Base-by-base conservation (phyloP, 2,888 invertebrate species). In the Ditula angustiorana region DNA sequence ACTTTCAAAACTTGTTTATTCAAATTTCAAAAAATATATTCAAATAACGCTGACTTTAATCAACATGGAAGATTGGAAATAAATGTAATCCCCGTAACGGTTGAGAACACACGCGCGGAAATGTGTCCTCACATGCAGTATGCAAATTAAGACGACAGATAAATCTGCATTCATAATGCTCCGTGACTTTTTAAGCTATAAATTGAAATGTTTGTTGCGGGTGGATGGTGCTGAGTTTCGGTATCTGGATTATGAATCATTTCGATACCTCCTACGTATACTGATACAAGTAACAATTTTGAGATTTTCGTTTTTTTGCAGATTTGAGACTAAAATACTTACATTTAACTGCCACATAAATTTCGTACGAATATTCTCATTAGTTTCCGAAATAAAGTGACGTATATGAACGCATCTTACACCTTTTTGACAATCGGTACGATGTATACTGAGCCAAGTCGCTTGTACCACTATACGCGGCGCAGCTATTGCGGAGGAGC, bases 11-110 rank as follows among this genome's bases (percentile, higher is more conserved):
- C 4, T 19, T 3, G n/a, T 23, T 28, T 50, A 62, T 49, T 30
- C 24, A 50, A 56, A 56, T 49, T 49, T 24, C 24, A 53, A 55
- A 37, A 55, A 35, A 26, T 35, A 7, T 52, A 44, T 28, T 16
- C 26, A 52, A 44, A 64, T 53, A 64, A 46, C 41, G 46, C 28
- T 52, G 53, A 64, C 53, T 64, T 59, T 60, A 67, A 68, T 67
- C 69, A 57, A 74, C 56, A 61, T 73, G 67, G 74, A 79, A 79
- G 79, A 89, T 88, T 90, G 88, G 83, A 88, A 84, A 86, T 84
- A 83, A 88, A 87, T 88, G 83, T 88, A 90, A 90, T 87, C 90
- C 78, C 74, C 85, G 78, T 82, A 83, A 78, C 83, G 74, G 71
- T 74, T 71, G 71, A 68, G 33, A 41, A 63, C 79, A 71, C 90